Evolutionary conservation across 2,797 vertebrate genomes (phyloP), one percentile per base, ranked within the genome.

Genomic region (Prunella strophiata): DNA sequence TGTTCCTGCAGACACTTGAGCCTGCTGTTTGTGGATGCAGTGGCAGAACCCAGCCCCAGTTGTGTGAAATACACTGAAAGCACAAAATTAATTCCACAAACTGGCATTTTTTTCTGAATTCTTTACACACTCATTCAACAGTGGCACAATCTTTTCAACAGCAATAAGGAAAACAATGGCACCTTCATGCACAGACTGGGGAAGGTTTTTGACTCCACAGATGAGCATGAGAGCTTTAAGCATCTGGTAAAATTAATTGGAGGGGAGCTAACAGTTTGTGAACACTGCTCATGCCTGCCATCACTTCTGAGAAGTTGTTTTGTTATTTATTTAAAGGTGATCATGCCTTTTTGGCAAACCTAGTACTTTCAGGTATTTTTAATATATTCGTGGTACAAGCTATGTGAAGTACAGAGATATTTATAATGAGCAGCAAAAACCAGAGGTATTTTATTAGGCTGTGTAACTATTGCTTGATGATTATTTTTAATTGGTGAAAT

Each of bases 401-500:
- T 51, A 22, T 13, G 36, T 55, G 73, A 75, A 91, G 27, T 30
- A 34, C 34, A 85, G 63, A 83, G 45, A 48, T 75, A 65, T 83
- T 88, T 51, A 78, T 94, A 95, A 94, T 65, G 80, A 94, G 59
- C 72, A 72, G 58, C 26, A 90, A 82, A 91, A 87, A 22, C 2
- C 14, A 81, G 61, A 87, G 62, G 14, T 30, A 26, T 78, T 93
- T 82, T 67, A 86, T 91, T 52, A 84, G 76, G n/a, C 43, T 72
- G 13, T 82, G 42, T 68, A 94, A 78, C 79, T 81, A 15, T 38
- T 2, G 3, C 72, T 84, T 66, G 18, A 84, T 66, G 22, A 78
- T 90, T 88, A 78, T 54, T 88, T 92, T 90, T 94, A 95, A 84
- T 90, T 94, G 91, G 62, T 72, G 82, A 72, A 94, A 88, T 91